Evolutionary conservation across 2,888 invertebrate genomes (phyloP), one percentile per base, ranked within the genome.

Genomic region (Cheilosia grossa): DNA sequence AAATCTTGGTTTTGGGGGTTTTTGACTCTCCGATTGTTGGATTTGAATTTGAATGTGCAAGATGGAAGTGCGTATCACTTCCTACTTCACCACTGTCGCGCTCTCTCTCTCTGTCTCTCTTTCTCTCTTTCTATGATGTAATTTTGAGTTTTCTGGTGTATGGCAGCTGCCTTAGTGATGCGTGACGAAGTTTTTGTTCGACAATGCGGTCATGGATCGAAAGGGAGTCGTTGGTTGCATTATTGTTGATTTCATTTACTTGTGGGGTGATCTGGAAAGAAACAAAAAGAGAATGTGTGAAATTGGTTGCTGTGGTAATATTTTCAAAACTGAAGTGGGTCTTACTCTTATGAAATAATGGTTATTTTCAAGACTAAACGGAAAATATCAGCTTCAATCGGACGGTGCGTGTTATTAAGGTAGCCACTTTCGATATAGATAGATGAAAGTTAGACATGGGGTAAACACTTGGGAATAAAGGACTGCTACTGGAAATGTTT

Each of bases 31-130:
- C 24, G 40, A 15, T 51, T 64, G 24, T 19, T 40, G 4, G 1
- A 53, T 30, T 19, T 40, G 42, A 74, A 58, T 66, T 15, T 15
- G 2, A 13, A 4, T 42, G 5, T 17, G 42, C 33, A 70, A 56
- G 40, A 17, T 58, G 40, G 64, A 72, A 64, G 64, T 64, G 72
- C 42, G 70, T 79, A 51, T 33, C 30, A 58, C 64, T 78, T 70
- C 70, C 63, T 69, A 30, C 61, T 61, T 72, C 51, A 40, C 33
- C 13, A 21, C 10, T 66, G 17, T 33, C 6, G 27, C 9, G 9
- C 9, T 30, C 9, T 30, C 30, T 9, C 30, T 30, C 30, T 30
- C 9, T 30, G 7, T 30, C 30, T 9, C 30, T 30, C 30, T 9
- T 5, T 6, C n/a, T 7, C 30, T 30, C 30, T 30, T 9, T 30